Conservation (phyloP, 2,797 vertebrate species). For the Bradypus variegatus region DNA sequence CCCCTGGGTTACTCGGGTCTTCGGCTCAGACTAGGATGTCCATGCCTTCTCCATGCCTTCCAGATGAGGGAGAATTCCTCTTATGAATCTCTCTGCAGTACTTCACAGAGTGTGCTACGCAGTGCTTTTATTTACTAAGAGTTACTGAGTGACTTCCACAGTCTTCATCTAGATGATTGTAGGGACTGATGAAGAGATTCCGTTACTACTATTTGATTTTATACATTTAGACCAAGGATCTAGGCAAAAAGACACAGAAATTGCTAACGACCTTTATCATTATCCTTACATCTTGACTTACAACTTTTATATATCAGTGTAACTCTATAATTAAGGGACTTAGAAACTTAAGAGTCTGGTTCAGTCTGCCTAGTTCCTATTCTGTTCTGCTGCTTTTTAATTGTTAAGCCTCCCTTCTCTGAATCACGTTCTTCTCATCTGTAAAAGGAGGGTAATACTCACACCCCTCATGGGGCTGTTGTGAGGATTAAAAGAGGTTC, state of each 20-base stretch:
- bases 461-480: neutral
- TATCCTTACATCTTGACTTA: neutral
- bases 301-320: neutral
- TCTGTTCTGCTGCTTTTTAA: neutral
- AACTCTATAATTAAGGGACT: neutral
- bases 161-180: neutral
- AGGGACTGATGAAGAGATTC: neutral
- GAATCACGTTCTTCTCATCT: neutral
- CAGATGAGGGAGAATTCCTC: neutral
- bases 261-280: neutral
- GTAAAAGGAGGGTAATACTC: neutral
- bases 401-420: neutral
- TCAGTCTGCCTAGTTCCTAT: neutral
- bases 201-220: neutral
- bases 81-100: neutral
- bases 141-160: neutral
- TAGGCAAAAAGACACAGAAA: constrained; percentile 4
- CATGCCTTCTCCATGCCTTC: neutral
- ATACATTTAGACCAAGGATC: neutral
- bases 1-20: too few species aligned
- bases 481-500: neutral
- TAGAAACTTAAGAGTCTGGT: neutral
- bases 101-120: neutral
- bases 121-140: neutral
- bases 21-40: neutral